Percentiles rank a stretch among this genome's conserved stretches.
Evolutionary conservation across 2,888 invertebrate species (phyloP).

Genomic region (Melieria picta): DNA sequence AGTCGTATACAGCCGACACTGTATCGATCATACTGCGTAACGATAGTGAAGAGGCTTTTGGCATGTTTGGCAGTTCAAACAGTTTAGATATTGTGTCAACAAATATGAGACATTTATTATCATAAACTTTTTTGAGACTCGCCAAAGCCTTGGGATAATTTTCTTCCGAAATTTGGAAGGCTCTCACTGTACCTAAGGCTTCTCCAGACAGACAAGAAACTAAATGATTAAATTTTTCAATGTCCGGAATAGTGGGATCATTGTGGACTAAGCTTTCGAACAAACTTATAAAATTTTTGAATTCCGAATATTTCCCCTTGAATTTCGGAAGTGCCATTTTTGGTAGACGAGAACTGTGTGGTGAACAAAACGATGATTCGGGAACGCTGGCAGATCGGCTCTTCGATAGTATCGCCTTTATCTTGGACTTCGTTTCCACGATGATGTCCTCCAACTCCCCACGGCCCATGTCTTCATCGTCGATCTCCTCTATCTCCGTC

Average conservation of each 20-base stretch:
- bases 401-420: neutral
- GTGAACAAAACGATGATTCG: neutral
- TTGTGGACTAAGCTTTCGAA: slow-evolving; percentile 29
- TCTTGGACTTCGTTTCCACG: neutral
- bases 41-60: slow-evolving; percentile 37
- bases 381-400: neutral
- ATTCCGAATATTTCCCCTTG: slow-evolving; percentile 30
- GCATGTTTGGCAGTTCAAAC: slow-evolving; percentile 40
- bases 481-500: slow-evolving; percentile 1
- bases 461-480: neutral
- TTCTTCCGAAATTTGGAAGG: slow-evolving; percentile 35
- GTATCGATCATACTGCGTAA: slow-evolving; percentile 42
- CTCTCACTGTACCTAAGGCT: slow-evolving; percentile 39
- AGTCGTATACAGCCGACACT: slow-evolving; percentile 38
- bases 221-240: slow-evolving; percentile 38
- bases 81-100: slow-evolving; percentile 38
- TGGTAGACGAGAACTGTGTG: slow-evolving; percentile 26
- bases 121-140: slow-evolving; percentile 32
- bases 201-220: slow-evolving; percentile 41
- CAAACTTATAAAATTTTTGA: slow-evolving; percentile 35
- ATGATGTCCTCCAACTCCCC: slow-evolving; percentile 5
- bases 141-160: slow-evolving; percentile 36
- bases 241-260: slow-evolving; percentile 30
- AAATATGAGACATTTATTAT: slow-evolving; percentile 41
- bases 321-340: slow-evolving; percentile 34